Percentiles rank a stretch among this genome's conserved stretches.
Evolutionary conservation across 1,140 invertebrate species (phyloP).

Genomic region (Palaemon carinicauda): DNA sequence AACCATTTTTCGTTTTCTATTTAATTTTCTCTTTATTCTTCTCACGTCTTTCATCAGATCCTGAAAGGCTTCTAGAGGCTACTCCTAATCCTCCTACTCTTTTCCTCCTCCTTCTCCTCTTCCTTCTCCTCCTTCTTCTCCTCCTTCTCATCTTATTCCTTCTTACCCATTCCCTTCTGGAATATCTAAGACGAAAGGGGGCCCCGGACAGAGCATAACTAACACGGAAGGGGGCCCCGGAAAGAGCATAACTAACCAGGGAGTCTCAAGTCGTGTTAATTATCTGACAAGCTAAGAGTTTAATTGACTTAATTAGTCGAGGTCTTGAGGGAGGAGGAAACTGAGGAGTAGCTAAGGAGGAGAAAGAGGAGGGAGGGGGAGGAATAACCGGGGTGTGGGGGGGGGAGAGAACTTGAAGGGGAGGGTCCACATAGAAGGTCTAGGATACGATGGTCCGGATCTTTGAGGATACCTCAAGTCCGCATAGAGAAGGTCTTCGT

Average conservation of each 20-base stretch:
- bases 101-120: neutral
- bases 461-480: no score
- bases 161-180: neutral
- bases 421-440: neutral
- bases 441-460: neutral
- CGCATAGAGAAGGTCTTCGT: no score
- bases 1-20: no score
- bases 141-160: neutral
- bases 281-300: slow-evolving; percentile 55
- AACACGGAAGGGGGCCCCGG: neutral
- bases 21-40: neutral
- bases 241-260: slow-evolving; percentile 41
- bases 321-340: slow-evolving; percentile 9
- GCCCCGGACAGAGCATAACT: slow-evolving; percentile 38
- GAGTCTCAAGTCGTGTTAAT: slow-evolving; percentile 60
- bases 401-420: neutral
- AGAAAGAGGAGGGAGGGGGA: neutral
- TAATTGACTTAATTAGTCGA: slow-evolving; percentile 54
- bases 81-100: neutral
- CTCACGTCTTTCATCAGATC: neutral
- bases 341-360: neutral
- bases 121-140: neutral
- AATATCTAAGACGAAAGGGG: neutral
- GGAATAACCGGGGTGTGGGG: neutral
- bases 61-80: neutral